Conservation (phyloP, 2,888 invertebrate genomes). For the Cordilura impudica region DNA sequence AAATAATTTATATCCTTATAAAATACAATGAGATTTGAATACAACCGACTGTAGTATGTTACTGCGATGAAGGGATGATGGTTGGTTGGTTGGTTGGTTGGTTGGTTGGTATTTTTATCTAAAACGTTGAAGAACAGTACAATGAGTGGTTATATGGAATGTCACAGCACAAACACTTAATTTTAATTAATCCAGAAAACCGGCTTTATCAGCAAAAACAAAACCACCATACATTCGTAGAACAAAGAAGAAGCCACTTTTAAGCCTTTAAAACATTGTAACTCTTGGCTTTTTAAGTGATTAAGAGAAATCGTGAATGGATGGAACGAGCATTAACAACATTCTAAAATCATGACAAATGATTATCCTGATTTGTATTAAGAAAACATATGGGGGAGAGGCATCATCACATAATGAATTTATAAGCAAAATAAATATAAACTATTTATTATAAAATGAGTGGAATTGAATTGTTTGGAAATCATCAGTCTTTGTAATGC, state of each 20-base stretch:
- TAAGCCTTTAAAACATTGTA: conserved; percentile 1
- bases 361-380: conserved; percentile 19
- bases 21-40: not conserved
- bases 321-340: conserved; percentile 36
- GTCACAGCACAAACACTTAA: conserved; percentile 42
- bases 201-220: conserved; percentile 29
- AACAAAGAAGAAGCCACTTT: not conserved
- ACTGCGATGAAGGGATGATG: not conserved
- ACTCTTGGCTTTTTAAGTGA: conserved; percentile 16
- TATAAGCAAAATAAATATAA: not conserved
- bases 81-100: conserved; percentile 3
- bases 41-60: not conserved
- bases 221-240: not conserved
- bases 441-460: no score
- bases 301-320: conserved; percentile 37
- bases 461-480: not conserved
- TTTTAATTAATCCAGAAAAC: conserved; percentile 53
- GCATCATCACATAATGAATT: no score
- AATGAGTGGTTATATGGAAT: conserved; percentile 9
- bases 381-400: not conserved
- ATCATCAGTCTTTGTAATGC: not conserved
- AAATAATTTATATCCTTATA: conserved; percentile 16
- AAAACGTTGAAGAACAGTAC: not conserved
- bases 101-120: not conserved
- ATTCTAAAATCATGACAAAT: conserved; percentile 50